Conservation (phyloP, 2,888 invertebrate genomes). For the Cerastoderma edule region DNA sequence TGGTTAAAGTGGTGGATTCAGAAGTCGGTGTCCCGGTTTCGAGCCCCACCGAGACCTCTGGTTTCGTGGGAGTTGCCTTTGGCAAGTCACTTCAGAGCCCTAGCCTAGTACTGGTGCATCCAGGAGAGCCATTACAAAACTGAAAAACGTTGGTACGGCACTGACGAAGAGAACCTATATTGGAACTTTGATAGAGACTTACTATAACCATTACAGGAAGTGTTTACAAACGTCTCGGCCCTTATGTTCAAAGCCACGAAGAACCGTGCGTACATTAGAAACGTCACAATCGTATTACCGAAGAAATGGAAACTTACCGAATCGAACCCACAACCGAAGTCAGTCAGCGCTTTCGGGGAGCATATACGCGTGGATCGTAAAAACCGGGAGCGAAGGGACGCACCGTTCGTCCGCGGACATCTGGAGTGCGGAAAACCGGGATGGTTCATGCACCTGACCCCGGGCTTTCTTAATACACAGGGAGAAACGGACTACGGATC, state of each 20-base stretch:
- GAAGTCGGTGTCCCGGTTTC: no score
- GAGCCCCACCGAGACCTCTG: no score
- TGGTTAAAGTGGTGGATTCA: no score
- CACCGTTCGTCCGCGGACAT: no score
- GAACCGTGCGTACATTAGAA: background rate
- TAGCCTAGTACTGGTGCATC: no score
- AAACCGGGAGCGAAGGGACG: background rate
- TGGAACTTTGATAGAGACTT: no score
- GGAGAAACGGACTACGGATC: background rate
- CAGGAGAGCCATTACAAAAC: no score
- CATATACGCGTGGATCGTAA: background rate
- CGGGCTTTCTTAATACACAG: background rate
- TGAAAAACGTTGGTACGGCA: no score
- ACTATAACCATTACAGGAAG: background rate
- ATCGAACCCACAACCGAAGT: background rate
- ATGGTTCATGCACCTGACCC: background rate
- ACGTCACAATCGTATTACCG: background rate
- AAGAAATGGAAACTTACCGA: background rate
- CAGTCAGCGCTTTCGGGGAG: background rate
- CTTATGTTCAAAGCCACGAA: background rate
- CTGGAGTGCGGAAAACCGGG: no score
- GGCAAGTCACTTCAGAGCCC: no score
- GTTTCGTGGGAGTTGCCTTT: no score
- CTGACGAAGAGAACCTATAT: no score
- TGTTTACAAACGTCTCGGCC: background rate